phyloP scores from a whole-genome alignment of 2,797 vertebrate species.

The Threskiornis aethiopicus region DNA sequence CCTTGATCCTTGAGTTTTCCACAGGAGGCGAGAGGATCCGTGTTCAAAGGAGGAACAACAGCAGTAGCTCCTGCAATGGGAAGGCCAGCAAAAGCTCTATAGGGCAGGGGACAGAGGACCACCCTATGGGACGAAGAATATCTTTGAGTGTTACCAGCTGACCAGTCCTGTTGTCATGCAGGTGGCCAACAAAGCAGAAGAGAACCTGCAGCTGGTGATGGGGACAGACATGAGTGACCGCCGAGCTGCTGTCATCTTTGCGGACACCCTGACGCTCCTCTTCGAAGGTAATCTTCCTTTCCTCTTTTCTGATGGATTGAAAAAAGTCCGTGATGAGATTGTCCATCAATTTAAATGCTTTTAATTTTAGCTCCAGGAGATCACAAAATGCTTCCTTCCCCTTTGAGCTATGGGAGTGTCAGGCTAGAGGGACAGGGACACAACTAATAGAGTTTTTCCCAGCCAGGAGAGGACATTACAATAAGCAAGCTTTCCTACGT shows the following conservation, averaged over 20 bases:
- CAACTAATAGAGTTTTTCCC: background rate
- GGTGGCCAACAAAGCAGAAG: constrained; percentile 93
- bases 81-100: background rate
- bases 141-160: background rate
- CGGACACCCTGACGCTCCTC: constrained; percentile 92
- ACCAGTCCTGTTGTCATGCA: constrained; percentile 52
- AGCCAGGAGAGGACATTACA: background rate
- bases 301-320: background rate
- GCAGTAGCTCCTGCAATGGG: background rate
- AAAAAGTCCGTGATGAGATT: background rate
- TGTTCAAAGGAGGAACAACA: background rate
- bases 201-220: constrained; percentile 90
- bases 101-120: background rate
- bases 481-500: background rate
- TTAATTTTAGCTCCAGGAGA: background rate
- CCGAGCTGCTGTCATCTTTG: constrained; percentile 90
- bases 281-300: constrained; percentile 85
- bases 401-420: background rate
- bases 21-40: background rate
- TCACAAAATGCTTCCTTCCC: background rate
- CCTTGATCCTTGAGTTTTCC: background rate
- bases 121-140: background rate
- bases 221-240: constrained; percentile 89
- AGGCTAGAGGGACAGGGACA: background rate
- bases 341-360: background rate